A percentile compares a stretch with the other conserved stretches of the same genome.
Evolutionary conservation across 2,113 vertebrate species (phyloP).

Genomic region (Mesitornis unicolor): DNA sequence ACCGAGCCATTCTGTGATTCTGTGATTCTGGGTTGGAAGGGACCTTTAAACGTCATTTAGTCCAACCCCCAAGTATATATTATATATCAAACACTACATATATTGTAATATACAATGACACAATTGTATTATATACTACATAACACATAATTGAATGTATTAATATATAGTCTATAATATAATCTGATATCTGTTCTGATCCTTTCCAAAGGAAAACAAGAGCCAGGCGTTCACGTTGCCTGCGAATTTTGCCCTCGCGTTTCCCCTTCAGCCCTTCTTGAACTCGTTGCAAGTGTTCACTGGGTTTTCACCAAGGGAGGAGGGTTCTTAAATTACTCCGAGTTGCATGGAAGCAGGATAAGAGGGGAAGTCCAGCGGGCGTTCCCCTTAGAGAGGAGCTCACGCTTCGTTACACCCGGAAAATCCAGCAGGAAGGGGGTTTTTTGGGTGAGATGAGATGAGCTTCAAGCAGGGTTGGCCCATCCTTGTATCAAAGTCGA

Average conservation of each 20-base stretch:
- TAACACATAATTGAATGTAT: no score
- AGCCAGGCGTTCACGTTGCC: rapidly evolving
- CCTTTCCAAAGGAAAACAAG: background rate
- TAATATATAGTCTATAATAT: no score
- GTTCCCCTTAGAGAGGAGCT: background rate
- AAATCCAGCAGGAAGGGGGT: background rate
- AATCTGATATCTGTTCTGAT: background rate
- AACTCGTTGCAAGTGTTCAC: rapidly evolving
- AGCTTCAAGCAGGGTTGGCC: background rate
- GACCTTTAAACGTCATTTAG: background rate
- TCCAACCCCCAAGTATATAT: background rate
- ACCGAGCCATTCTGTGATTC: no score
- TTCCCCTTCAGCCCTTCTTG: background rate
- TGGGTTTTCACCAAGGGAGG: background rate
- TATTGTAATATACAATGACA: background rate
- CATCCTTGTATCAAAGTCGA: background rate
- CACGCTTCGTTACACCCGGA: rapidly evolving
- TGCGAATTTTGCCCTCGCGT: rapidly evolving
- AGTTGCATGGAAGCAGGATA: background rate
- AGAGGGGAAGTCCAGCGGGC: background rate
- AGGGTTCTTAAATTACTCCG: background rate
- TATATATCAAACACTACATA: background rate
- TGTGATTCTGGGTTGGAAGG: no score
- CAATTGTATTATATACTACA: no score
- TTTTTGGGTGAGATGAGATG: background rate